These are phyloP conservation scores for Lipotes vexillifer DNA, from an alignment of 2,113 vertebrate genomes.

Conservation along the genomic window DNA sequence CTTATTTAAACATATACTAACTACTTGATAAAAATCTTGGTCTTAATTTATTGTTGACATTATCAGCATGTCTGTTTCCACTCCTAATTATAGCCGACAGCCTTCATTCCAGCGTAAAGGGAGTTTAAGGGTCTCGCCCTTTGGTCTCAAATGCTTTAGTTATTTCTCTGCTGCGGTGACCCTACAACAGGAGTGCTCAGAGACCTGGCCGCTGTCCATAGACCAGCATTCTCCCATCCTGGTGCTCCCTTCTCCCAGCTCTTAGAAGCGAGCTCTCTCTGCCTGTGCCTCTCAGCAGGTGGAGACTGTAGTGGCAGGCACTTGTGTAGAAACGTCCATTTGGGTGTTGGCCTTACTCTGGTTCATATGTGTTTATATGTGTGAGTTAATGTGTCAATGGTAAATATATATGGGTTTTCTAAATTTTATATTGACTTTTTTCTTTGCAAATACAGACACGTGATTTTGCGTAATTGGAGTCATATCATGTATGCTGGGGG, in stretches of 20 bases:
- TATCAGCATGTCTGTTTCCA: conserved; percentile 30
- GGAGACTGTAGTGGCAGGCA: neutral
- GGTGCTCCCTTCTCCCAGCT: neutral
- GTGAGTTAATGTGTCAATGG: neutral
- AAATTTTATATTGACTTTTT: neutral
- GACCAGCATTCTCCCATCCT: neutral
- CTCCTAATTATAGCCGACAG: conserved; percentile 14
- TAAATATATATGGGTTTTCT: neutral
- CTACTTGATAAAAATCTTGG: conserved; percentile 34
- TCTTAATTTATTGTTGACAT: conserved; percentile 38
- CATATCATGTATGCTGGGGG: neutral
- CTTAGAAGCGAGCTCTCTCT: neutral
- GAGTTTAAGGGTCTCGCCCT: neutral
- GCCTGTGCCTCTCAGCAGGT: neutral
- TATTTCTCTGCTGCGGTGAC: neutral
- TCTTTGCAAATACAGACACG: neutral
- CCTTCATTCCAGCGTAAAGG: neutral
- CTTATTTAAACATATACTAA: neutral
- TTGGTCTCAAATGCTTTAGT: neutral
- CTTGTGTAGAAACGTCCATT: neutral
- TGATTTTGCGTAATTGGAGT: neutral
- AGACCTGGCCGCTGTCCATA: rapidly evolving
- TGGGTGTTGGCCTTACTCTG: neutral
- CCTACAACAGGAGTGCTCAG: neutral
- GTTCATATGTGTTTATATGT: neutral